phyloP scores from a whole-genome alignment of 2,113 vertebrate genomes.

The Donacobius atricapilla region DNA sequence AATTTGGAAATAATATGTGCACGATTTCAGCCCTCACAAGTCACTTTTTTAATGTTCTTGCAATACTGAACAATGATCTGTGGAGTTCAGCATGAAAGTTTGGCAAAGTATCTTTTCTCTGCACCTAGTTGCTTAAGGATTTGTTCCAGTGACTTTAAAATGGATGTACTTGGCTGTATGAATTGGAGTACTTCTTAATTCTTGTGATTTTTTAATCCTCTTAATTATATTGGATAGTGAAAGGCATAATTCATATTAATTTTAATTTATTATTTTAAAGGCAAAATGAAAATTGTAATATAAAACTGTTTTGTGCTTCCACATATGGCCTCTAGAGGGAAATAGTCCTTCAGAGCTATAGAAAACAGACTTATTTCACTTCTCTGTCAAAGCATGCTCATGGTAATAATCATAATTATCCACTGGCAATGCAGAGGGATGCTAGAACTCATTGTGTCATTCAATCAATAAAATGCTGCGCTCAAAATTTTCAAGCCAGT shows the following conservation, averaged over 20 bases:
- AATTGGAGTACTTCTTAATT: not conserved
- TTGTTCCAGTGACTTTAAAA: not conserved
- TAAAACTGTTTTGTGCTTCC: not conserved
- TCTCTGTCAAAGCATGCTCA: slow-evolving; percentile 39
- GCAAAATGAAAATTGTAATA: not conserved
- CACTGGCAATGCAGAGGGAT: slow-evolving; percentile 14
- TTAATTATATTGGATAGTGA: not conserved
- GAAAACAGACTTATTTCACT: not conserved
- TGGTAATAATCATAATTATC: slow-evolving; percentile 57
- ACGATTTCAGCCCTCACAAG: not conserved
- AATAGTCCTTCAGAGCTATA: slow-evolving; percentile 16
- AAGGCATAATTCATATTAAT: not conserved
- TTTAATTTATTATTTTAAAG: not conserved
- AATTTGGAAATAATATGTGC: not conserved
- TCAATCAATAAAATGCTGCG: slow-evolving; percentile 51
- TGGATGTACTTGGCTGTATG: not conserved
- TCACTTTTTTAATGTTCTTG: not conserved
- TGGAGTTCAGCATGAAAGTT: not conserved
- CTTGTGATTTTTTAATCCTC: not conserved
- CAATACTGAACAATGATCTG: not conserved
- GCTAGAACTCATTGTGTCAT: slow-evolving; percentile 49
- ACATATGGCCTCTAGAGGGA: slow-evolving; percentile 45
- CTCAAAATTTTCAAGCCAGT: slow-evolving; percentile 51
- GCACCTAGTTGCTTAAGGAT: not conserved
- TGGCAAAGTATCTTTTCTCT: not conserved